Percentiles rank a stretch among this genome's conserved stretches.
phyloP scores from a whole-genome alignment of 2,797 vertebrate genomes.

The Perodicticus potto region DNA sequence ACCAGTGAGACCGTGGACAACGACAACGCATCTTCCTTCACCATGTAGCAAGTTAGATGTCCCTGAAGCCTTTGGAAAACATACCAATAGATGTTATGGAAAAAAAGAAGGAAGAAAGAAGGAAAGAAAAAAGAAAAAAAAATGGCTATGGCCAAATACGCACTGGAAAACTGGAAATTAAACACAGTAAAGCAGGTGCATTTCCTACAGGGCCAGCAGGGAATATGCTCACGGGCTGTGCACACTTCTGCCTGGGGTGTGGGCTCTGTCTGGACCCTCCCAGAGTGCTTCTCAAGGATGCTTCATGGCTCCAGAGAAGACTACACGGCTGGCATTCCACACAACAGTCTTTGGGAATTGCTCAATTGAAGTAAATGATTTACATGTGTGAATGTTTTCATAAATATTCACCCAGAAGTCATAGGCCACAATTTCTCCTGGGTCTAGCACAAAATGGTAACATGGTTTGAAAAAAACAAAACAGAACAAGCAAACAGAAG shows the following conservation, averaged over 20 bases:
- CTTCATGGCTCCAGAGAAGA: background rate
- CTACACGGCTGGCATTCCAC: background rate
- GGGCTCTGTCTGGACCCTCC: background rate
- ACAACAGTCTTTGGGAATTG: background rate
- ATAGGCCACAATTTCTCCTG: fast-evolving
- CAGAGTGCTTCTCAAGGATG: fast-evolving
- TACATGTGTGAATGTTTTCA: fast-evolving
- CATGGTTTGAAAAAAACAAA: background rate
- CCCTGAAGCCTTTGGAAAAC: background rate
- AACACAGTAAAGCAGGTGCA: background rate
- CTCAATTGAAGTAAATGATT: fast-evolving
- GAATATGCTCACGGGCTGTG: background rate
- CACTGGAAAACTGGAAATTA: background rate
- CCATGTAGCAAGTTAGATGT: constrained; percentile 81
- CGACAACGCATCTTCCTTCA: constrained; percentile 92
- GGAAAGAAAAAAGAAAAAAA: background rate
- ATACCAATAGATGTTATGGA: fast-evolving
- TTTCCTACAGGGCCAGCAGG: too few species aligned
- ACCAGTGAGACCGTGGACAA: constrained; percentile 89
- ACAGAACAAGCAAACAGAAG: background rate
- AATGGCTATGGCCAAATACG: background rate
- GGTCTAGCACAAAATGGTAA: background rate
- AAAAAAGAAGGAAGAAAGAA: background rate
- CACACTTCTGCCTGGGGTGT: background rate
- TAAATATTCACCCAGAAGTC: fast-evolving